These are phyloP conservation scores for Cyphomyrus discorhynchus DNA, from an alignment of 2,113 vertebrate genomes.

Conservation along the genomic window DNA sequence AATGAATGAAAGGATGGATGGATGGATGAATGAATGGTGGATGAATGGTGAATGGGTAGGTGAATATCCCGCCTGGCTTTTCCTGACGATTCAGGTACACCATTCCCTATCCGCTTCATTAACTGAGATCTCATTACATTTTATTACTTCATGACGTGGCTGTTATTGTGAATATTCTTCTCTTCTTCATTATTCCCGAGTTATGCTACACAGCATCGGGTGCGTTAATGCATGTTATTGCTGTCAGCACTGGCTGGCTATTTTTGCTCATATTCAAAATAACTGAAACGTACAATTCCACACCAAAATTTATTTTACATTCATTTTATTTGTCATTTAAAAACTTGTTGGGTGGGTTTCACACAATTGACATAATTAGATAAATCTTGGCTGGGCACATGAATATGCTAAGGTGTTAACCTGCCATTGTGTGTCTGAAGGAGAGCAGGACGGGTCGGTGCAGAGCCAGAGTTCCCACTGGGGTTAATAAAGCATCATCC, in stretches of 20 bases:
- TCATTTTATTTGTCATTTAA: not conserved
- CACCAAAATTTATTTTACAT: not conserved
- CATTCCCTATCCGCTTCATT: not conserved
- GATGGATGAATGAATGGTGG: not conserved
- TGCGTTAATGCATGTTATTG: not conserved
- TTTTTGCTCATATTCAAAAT: not conserved
- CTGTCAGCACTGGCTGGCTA: not conserved
- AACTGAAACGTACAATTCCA: not conserved
- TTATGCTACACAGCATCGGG: not conserved
- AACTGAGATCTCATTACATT: not conserved
- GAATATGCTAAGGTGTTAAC: not conserved
- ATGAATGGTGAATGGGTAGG: not conserved
- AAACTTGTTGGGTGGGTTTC: not conserved
- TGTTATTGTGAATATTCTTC: not conserved
- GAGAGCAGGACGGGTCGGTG: not conserved
- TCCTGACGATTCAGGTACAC: not conserved
- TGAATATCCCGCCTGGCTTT: not conserved
- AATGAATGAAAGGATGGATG: not conserved
- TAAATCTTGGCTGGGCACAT: not conserved
- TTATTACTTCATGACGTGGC: not conserved
- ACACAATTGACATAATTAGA: not conserved
- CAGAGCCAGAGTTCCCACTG: not conserved
- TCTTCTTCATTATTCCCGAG: not conserved
- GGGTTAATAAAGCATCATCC: not conserved
- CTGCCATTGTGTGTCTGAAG: not conserved